A percentile compares a stretch with the other conserved stretches of the same genome.
phyloP scores from a whole-genome alignment of 1,140 invertebrate species.

The Laupala kohalensis region DNA sequence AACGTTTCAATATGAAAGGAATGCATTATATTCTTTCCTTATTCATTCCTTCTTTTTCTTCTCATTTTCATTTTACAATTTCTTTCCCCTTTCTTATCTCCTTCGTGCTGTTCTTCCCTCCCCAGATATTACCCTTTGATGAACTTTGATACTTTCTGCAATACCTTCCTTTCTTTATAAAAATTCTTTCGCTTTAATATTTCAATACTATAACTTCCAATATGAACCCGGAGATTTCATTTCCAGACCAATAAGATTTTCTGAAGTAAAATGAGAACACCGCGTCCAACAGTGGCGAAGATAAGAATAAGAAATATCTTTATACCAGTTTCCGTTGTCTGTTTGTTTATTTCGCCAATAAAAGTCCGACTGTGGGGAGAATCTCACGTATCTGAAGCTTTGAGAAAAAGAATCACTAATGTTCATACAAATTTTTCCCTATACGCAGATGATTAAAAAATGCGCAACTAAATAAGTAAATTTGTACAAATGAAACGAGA shows the following conservation, averaged over 20 bases:
- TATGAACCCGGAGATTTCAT: not conserved
- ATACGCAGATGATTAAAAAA: too few relatives aligned
- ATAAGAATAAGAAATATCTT: not conserved
- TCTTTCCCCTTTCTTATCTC: not conserved
- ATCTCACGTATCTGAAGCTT: too few relatives aligned
- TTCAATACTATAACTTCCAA: not conserved
- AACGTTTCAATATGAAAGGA: not conserved
- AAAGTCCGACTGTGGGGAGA: too few relatives aligned
- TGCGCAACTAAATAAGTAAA: too few relatives aligned
- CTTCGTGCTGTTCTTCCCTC: not conserved
- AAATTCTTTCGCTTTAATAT: not conserved
- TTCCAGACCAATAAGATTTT: not conserved
- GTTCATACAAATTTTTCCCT: too few relatives aligned
- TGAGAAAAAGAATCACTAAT: too few relatives aligned
- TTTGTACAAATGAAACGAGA: too few relatives aligned
- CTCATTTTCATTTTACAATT: not conserved
- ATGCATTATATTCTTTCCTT: not conserved
- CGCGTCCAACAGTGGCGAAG: not conserved
- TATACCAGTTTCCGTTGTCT: not conserved
- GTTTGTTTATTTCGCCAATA: too few relatives aligned
- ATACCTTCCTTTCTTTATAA: not conserved
- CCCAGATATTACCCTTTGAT: not conserved
- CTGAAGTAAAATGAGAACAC: not conserved
- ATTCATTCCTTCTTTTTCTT: not conserved
- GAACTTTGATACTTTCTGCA: not conserved